Base-by-base conservation (phyloP, 2,113 vertebrate genomes). In the Micromys minutus region DNA sequence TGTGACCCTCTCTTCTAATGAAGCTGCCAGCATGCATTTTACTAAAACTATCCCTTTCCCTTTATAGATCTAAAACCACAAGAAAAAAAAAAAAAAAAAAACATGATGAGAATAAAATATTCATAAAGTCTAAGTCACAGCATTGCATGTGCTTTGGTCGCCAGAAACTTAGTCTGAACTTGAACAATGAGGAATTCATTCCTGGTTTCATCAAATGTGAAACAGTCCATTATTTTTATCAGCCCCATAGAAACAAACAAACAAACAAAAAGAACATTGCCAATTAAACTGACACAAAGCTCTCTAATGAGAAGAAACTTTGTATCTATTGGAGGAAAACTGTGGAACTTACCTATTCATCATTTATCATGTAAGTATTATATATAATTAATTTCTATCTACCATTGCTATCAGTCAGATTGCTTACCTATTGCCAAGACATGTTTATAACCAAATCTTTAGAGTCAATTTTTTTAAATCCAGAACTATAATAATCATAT, bases 381-480 rank as follows among this genome's bases (percentile, higher is more conserved):
- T 31, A 77, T 57, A 89, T 55, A 85, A 55, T 52, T 42, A 16
- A 77, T 59, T 85, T 57, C 29, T 50, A 67, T 67, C 57, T 85
- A 77, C 5, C 45, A 21, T 6, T 63, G 45, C n/a, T 13, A 89
- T 55, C 24, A 85, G 42, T 72, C 45, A 91, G 59, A 76, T 69
- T 83, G 19, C 22, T 72, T 91, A 26, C 59, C 59, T 34, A 59
- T 61, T 77, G 55, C 69, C 74, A 89, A 91, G 91, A 61, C 0
- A 3, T 61, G 31, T 87, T 94, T 50, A 59, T 11, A 52, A 59
- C 92, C 69, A 63, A 88, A 77, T 81, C 59, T 94, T 89, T 31
- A 91, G 42, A 89, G 61, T 67, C 13, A 31, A 15, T 69, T n/a
- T n/a, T 83, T 90, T 93, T 11, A 90, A 92, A 95, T 84, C 90